Evolutionary conservation across 1,140 invertebrate species (phyloP), one percentile per base, ranked within the genome.

Genomic region (Aphaenogaster ashmeadi): DNA sequence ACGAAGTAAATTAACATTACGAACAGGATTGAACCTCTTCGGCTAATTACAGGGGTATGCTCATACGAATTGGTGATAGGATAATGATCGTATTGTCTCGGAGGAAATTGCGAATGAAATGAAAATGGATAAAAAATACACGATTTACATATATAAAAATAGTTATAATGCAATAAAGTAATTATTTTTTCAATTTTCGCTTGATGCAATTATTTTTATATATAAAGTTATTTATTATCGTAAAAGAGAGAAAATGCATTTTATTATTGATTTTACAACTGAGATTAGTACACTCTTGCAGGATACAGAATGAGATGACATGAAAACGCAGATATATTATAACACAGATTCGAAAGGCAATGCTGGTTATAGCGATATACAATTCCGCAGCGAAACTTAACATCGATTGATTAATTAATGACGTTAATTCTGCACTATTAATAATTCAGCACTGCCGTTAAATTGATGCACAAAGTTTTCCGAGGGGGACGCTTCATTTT

Each of bases 321-420:
- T 52, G 13, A 21, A 67, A 33, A 27, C 15, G 18, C 38, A 38
- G 44, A 66, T 67, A 15, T 21, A 18, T n/a, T 64, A 11, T 18
- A 18, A 62, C 11, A n/a, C 2, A 9, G 27, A 77, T 75, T 38
- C n/a, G 21, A 47, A 79, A 21, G 38, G 8, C n/a, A 21, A 41
- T 21, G 18, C 3, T 56, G 33, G 3, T 41, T 56, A 21, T 13
- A 52, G 38, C 13, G 44, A 15, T 36, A 54, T 52, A 27, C 13
- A 69, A 52, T n/a, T 52, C n/a, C 15, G 3, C 38, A 18, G 8
- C n/a, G 1, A 21, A 80, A 80, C 18, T 80, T 18, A 52, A 38
- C 7, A 41, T 71, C 21, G 50, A 36, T 72, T 44, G 54, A 58
- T 72, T 71, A 27, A 83, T 83, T 60, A 84, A 60, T 41, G 52